These are phyloP conservation scores for Heliconius erato DNA, from an alignment of 2,888 invertebrate genomes.

Conservation along the genomic window DNA sequence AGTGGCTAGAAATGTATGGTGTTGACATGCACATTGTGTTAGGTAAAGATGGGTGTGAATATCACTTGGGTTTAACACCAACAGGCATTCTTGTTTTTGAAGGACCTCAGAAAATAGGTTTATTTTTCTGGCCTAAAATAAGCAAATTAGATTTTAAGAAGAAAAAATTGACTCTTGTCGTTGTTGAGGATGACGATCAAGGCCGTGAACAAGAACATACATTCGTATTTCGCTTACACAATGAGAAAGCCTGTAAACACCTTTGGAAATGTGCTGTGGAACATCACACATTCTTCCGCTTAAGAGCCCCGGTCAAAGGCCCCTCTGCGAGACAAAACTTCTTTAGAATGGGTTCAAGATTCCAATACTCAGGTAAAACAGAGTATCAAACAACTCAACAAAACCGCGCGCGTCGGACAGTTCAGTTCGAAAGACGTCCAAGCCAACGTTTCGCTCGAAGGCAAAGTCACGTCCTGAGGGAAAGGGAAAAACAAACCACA, in stretches of 20 bases:
- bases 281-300: conserved; percentile 99
- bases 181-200: conserved; percentile 99
- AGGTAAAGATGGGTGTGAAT: conserved; percentile 98
- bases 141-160: conserved; percentile 99
- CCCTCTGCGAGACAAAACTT: conserved; percentile 97
- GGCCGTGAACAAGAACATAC: conserved; percentile 99
- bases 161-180: conserved; percentile 98
- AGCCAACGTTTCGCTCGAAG: conserved; percentile 98
- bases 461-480: conserved; percentile 94
- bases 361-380: conserved; percentile 97
- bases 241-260: conserved; percentile 99
- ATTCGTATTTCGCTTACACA: conserved; percentile 97
- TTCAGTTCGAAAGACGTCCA: conserved; percentile 98
- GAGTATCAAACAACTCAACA: conserved; percentile 98
- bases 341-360: conserved; percentile 99
- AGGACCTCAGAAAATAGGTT: conserved; percentile 97
- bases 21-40: conserved; percentile 99
- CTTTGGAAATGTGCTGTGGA: conserved; percentile 99
- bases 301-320: conserved; percentile 95
- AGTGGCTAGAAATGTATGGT: conserved; percentile 99
- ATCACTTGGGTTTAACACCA: conserved; percentile 98
- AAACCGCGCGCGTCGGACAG: conserved; percentile 95
- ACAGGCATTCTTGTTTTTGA: conserved; percentile 99
- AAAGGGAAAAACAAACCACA: conserved; percentile 88
- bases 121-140: conserved; percentile 99